A percentile compares a stretch with the other conserved stretches of the same genome.
These are phyloP conservation scores for Danio aesculapii DNA, from an alignment of 2,797 vertebrate genomes.

Conservation along the genomic window DNA sequence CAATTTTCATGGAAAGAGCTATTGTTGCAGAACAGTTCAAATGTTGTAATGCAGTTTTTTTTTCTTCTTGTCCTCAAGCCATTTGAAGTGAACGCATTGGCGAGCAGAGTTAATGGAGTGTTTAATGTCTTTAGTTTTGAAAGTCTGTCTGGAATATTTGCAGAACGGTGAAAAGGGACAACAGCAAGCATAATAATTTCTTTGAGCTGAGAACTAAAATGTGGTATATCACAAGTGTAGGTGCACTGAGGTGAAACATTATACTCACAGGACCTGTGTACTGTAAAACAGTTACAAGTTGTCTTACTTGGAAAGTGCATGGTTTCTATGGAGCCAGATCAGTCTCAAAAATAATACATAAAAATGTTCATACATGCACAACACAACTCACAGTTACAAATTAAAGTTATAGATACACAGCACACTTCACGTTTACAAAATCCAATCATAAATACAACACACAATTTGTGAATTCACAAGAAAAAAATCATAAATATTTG, in stretches of 20 bases:
- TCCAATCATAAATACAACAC: no score
- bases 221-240: not conserved
- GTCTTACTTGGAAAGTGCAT: not conserved
- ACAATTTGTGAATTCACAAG: no score
- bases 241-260: not conserved
- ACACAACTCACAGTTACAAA: no score
- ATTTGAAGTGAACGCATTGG: slow-evolving; percentile 18
- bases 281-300: slow-evolving; percentile 8
- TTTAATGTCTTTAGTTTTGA: slow-evolving; percentile 37
- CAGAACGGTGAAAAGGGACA: slow-evolving; percentile 33
- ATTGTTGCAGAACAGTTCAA: slow-evolving; percentile 3
- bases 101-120: slow-evolving; percentile 36
- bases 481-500: no score
- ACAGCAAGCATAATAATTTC: slow-evolving; percentile 16
- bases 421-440: no score
- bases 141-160: slow-evolving; percentile 41
- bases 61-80: slow-evolving; percentile 4
- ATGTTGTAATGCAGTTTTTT: not conserved
- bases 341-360: no score
- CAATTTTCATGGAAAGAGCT: not conserved
- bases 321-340: no score
- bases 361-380: no score
- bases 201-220: slow-evolving; percentile 12
- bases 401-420: no score
- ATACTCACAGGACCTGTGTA: not conserved